Base-by-base conservation (phyloP, 2,888 invertebrate genomes). In the Phlogophora meticulosa region DNA sequence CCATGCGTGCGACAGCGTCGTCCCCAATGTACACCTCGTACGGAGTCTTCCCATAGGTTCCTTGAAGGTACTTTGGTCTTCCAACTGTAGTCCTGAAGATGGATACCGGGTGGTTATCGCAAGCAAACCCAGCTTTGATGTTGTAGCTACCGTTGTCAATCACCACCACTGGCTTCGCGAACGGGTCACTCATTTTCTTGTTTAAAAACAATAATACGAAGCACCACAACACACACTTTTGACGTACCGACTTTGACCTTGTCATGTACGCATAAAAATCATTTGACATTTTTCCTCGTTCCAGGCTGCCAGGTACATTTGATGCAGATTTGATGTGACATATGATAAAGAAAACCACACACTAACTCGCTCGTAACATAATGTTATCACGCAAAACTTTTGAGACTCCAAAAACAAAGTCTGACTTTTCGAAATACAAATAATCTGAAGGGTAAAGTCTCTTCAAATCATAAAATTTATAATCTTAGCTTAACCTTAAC, bases 21-120 rank as follows among this genome's bases (percentile, higher is more conserved):
- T 93, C 91, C 4, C 92, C 92, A 22, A 94, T 82, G 17, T 73
- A 87, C 0, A 95, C 93, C 0, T 94, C 93, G 60, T 95, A 94
- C 4, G 83, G 79, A 15, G 88, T 87, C 43, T 58, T 85, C 0
- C 94, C 94, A 42, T 93, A 93, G 1, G 76, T 72, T 0, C 93
- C 92, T 0, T 86, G 67, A 0, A 94, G 80, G 56, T 89, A 83
- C 13, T 83, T 89, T 0, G 94, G 94, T 49, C 95, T 86, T 0
- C 93, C 94, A 2, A 94, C 92, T 1, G 91, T 83, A 3, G 90
- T 90, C 22, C 93, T 86, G 64, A 94, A 93, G 60, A 94, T 94
- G 0, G 92, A 86, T 0, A 94, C 90, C 0, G 94, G 94, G 42
- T 94, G 94, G 68, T 95, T 94, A 68, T 95, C 94, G 42, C 93